phyloP scores from a whole-genome alignment of 2,888 invertebrate species.

The Torymus tubicola region DNA sequence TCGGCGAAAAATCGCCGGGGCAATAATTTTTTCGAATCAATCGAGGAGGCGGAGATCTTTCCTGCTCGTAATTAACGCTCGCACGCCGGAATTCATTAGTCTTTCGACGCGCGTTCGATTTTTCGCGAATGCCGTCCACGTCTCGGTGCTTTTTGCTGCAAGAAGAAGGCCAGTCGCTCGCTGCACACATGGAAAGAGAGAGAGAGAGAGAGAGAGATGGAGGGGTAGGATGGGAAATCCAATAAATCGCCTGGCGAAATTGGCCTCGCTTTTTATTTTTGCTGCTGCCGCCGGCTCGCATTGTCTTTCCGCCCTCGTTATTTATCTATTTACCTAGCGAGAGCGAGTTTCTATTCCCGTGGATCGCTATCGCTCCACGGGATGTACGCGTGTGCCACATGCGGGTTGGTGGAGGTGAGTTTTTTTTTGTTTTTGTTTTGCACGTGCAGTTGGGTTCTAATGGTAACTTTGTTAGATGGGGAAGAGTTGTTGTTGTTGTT shows the following conservation, averaged over 20 bases:
- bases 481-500: not conserved
- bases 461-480: slow-evolving; percentile 5
- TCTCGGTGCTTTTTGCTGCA: slow-evolving; percentile 28
- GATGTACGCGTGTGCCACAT: too few species aligned
- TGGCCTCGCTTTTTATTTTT: slow-evolving; percentile 57
- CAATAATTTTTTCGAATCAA: slow-evolving; percentile 33
- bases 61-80: slow-evolving; percentile 43
- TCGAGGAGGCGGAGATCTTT: slow-evolving; percentile 18
- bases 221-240: slow-evolving; percentile 43
- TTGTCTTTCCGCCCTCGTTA: slow-evolving; percentile 54
- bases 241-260: slow-evolving; percentile 57
- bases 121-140: slow-evolving; percentile 41
- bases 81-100: slow-evolving; percentile 46
- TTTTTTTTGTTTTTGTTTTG: not conserved
- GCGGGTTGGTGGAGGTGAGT: too few species aligned
- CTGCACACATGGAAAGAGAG: not conserved
- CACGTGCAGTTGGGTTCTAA: not conserved
- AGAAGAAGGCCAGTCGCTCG: slow-evolving; percentile 13
- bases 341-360: slow-evolving; percentile 1
- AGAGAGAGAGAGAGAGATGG: not conserved
- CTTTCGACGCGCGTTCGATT: slow-evolving; percentile 41
- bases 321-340: slow-evolving; percentile 54
- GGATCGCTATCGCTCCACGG: slow-evolving; percentile 1
- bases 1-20: not conserved
- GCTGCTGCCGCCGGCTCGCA: slow-evolving; percentile 40